Evolutionary conservation across 2,113 vertebrate species (phyloP), one percentile per base, ranked within the genome.

Genomic region (Hemicordylus capensis): DNA sequence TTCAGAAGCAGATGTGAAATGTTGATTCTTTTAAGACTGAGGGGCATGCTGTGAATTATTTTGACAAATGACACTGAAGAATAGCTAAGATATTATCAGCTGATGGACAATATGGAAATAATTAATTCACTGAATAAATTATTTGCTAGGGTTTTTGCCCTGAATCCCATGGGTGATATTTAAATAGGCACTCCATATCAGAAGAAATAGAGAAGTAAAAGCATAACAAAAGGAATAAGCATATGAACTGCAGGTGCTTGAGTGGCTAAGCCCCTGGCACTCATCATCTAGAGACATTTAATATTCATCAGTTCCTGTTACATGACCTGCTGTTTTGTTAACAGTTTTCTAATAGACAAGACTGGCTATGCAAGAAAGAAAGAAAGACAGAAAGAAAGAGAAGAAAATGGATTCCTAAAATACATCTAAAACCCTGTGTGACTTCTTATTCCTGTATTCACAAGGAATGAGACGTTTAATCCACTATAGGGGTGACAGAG

Each of bases 371-470:
- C 93, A 80, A 66, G 93, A 94, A 96, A 93, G 90, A 87, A 88
- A 88, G 87, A 94, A 96, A 93, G 90, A 87, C 87, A 88, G 87
- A 92, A 67, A 88, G 91, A 89, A n/a, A 90, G 83, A 26, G 73
- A 92, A 90, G 76, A 93, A 85, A 90, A 74, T 64, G 78, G 48
- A 28, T 90, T 92, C 91, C 85, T 83, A 75, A 92, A 94, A 81
- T 92, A 92, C 93, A 89, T 89, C 64, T 77, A 87, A 90, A 94
- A 90, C 82, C 81, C 91, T 81, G 80, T 93, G 93, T 91, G 89
- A n/a, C 89, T 89, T 75, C 9, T 1, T 74, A 92, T 86, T 91
- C 91, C 77, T 87, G 46, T 91, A 46, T 93, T 96, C 84, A 91
- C 94, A 87, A 91, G 91, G 92, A 90, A 89, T 74, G 88, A n/a